Evolutionary conservation across 1,140 invertebrate genomes (phyloP).

Genomic region (Aphis gossypii): DNA sequence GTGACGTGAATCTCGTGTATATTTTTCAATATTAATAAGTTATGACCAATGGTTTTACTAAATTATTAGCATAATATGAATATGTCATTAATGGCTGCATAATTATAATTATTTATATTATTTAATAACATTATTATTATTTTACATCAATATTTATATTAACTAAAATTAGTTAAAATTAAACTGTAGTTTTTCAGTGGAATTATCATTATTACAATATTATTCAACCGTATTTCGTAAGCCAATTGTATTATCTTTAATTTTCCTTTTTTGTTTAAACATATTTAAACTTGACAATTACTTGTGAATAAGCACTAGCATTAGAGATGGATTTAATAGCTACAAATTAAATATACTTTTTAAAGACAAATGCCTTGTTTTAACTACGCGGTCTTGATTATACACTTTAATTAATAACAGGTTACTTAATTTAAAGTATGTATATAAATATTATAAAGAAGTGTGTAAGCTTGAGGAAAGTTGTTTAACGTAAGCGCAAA

Average conservation of each 20-base stretch:
- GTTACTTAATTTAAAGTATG: background rate
- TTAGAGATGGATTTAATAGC: background rate
- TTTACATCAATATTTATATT: background rate
- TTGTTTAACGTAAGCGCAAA: background rate
- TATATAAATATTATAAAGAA: background rate
- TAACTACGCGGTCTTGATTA: background rate
- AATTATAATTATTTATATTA: background rate
- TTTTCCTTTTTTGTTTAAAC: background rate
- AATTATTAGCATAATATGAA: background rate
- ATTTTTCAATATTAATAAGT: background rate
- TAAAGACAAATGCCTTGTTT: background rate
- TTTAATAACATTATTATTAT: background rate
- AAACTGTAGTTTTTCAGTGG: background rate
- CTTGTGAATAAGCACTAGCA: background rate
- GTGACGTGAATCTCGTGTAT: background rate
- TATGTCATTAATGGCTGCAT: background rate
- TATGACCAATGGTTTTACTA: background rate
- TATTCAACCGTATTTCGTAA: background rate
- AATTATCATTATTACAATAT: background rate
- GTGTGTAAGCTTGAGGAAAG: background rate
- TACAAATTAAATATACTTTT: conserved; percentile 12
- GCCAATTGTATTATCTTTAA: background rate
- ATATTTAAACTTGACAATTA: conserved; percentile 6
- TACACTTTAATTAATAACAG: conserved; percentile 5
- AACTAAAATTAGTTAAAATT: background rate